phyloP scores from a whole-genome alignment of 2,797 vertebrate species.

The Heliangelus exortis region DNA sequence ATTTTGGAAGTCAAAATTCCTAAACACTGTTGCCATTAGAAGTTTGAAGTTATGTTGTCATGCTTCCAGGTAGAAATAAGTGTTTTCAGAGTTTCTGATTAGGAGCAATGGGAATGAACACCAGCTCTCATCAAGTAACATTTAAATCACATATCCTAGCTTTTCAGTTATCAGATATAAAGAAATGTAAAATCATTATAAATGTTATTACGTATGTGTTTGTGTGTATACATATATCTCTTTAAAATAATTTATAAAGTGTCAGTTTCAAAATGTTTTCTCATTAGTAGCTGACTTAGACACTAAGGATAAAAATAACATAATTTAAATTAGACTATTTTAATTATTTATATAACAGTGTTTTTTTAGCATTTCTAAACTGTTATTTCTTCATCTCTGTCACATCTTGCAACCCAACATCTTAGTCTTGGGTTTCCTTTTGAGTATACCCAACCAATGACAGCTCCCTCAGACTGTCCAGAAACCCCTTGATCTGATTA shows the following conservation, averaged over 20 bases:
- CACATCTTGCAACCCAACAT: too few species aligned
- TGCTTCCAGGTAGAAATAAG: not conserved
- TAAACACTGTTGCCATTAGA: not conserved
- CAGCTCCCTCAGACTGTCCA: too few species aligned
- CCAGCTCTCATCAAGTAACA: not conserved
- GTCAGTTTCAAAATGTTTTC: not conserved
- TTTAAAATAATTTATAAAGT: not conserved
- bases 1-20: not conserved
- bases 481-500: too few species aligned
- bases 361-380: not conserved
- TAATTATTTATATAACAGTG: not conserved
- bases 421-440: too few species aligned
- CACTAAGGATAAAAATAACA: not conserved
- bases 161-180: not conserved
- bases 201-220: not conserved
- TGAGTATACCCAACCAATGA: too few species aligned
- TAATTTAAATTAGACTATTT: not conserved
- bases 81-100: not conserved
- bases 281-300: not conserved
- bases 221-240: fast-evolving
- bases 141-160: not conserved
- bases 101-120: not conserved
- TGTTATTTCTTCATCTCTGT: not conserved
- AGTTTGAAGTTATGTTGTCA: not conserved
- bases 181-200: not conserved